Conservation (phyloP, 2,113 vertebrate species). For the Psilopsiagon aurifrons region DNA sequence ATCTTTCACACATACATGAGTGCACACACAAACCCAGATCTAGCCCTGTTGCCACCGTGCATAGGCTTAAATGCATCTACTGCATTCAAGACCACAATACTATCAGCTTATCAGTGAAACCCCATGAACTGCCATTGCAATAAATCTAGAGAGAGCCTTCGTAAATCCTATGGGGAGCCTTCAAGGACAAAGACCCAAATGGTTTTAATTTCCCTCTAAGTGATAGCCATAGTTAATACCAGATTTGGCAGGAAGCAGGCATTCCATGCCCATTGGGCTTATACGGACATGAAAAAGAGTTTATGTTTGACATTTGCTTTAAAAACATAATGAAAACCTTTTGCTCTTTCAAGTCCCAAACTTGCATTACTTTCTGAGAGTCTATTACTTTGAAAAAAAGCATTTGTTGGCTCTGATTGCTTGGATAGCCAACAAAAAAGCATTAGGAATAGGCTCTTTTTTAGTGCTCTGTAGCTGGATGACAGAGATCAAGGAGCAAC, state of each 20-base stretch:
- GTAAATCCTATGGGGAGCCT: background rate
- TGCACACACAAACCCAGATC: accelerated
- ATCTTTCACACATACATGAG: accelerated
- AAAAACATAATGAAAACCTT: conserved; percentile 39
- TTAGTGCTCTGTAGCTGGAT: background rate
- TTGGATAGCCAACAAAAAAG: conserved; percentile 4
- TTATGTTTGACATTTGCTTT: conserved; percentile 29
- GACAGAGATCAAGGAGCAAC: background rate
- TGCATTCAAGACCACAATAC: background rate
- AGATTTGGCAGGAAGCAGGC: conserved; percentile 11
- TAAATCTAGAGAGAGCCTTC: background rate
- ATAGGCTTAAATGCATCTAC: background rate
- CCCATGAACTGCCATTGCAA: background rate
- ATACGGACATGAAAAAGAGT: conserved; percentile 29
- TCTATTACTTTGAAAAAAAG: background rate
- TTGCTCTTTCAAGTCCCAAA: background rate
- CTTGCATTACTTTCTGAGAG: background rate
- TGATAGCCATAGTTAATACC: conserved; percentile 30
- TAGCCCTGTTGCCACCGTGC: background rate
- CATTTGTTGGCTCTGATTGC: background rate
- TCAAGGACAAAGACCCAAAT: conserved; percentile 15
- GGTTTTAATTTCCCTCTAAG: conserved; percentile 27
- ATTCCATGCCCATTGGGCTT: background rate
- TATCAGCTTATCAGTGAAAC: background rate
- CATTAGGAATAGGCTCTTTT: background rate